A percentile compares a stretch with the other conserved stretches of the same genome.
phyloP scores from a whole-genome alignment of 2,888 invertebrate species.

The Drosophila dives region DNA sequence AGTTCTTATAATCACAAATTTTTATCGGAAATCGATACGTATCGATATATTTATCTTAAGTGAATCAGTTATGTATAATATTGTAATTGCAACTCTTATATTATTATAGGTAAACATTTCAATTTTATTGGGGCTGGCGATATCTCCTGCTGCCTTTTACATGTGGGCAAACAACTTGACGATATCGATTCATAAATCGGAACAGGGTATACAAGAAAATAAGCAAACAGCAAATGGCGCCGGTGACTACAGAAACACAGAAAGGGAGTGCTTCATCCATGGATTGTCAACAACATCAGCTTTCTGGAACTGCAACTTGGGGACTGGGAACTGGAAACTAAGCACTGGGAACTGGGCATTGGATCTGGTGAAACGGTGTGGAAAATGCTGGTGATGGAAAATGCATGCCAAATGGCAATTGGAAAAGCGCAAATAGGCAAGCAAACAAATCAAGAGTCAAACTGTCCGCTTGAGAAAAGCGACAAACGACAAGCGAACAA shows the following conservation, averaged over 20 bases:
- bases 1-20: background rate
- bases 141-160: background rate
- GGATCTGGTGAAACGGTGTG: conserved; percentile 43
- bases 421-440: conserved; percentile 61
- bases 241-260: conserved; percentile 25
- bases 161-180: background rate
- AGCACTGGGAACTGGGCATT: background rate
- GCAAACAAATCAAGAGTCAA: conserved; percentile 53
- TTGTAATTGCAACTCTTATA: background rate
- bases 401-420: conserved; percentile 53
- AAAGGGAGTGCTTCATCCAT: conserved; percentile 41
- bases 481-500: conserved; percentile 29
- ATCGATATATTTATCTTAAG: background rate
- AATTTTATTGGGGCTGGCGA: background rate
- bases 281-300: conserved; percentile 58
- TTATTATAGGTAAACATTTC: background rate
- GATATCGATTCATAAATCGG: background rate
- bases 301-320: conserved; percentile 13
- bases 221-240: conserved; percentile 38
- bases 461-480: conserved; percentile 26
- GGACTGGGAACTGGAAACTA: background rate
- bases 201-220: conserved; percentile 1
- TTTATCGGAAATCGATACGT: background rate
- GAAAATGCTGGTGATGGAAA: conserved; percentile 60
- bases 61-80: background rate